Conservation (phyloP, 2,888 invertebrate genomes). For the Plagodis dolabraria region DNA sequence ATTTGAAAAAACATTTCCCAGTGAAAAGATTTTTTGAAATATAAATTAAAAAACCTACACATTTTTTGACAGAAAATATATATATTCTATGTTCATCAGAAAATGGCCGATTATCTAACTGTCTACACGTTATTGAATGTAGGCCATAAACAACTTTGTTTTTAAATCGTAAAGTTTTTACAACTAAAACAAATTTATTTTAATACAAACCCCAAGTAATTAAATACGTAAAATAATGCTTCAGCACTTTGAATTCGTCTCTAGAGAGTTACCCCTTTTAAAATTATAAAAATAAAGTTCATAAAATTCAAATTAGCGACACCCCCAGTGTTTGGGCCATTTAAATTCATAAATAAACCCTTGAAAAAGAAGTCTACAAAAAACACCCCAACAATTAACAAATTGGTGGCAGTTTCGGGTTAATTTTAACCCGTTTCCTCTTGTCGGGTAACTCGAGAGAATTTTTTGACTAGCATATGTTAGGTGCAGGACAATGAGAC, state of each 20-base stretch:
- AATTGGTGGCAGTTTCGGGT: constrained; percentile 76
- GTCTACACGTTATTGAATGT: too few relatives aligned
- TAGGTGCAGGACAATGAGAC: neutral
- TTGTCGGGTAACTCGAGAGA: constrained; percentile 52
- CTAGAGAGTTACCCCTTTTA: constrained; percentile 60
- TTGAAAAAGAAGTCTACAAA: constrained; percentile 58
- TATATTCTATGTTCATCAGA: too few relatives aligned
- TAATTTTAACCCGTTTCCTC: constrained; percentile 75
- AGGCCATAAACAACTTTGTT: neutral
- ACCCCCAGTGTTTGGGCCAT: constrained; percentile 74
- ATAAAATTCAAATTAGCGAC: constrained; percentile 82
- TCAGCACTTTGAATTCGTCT: constrained; percentile 45
- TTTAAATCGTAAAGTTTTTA: constrained; percentile 8
- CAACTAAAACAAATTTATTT: constrained; percentile 24
- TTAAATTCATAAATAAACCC: constrained; percentile 80
- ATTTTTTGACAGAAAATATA: too few relatives aligned
- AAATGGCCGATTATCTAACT: too few relatives aligned
- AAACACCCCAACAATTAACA: constrained; percentile 80
- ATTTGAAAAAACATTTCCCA: too few relatives aligned
- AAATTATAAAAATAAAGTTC: constrained; percentile 73
- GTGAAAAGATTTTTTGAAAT: too few relatives aligned
- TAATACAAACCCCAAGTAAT: constrained; percentile 37
- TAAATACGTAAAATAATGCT: constrained; percentile 46
- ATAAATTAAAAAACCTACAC: too few relatives aligned
- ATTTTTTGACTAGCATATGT: constrained; percentile 48